These are phyloP conservation scores for Cacoxenus indagator DNA, from an alignment of 2,888 invertebrate genomes.

Conservation along the genomic window DNA sequence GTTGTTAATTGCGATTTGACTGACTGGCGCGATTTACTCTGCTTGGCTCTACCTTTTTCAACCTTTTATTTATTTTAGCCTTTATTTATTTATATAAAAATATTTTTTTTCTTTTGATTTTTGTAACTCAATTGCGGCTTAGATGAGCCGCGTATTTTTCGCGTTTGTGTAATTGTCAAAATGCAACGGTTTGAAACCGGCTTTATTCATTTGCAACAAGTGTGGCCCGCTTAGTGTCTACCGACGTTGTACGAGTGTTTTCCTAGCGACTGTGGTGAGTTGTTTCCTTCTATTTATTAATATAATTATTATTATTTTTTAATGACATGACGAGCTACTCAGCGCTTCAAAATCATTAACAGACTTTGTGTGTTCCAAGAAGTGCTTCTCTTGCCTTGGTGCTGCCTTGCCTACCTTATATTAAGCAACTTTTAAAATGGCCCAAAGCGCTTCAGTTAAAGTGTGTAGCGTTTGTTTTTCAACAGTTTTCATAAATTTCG, in stretches of 20 bases:
- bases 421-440: too few species aligned
- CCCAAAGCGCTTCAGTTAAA: too few species aligned
- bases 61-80: background rate
- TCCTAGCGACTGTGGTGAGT: background rate
- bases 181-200: too few species aligned
- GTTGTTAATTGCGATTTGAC: constrained; percentile 70
- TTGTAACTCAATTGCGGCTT: background rate
- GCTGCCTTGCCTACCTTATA: too few species aligned
- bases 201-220: background rate
- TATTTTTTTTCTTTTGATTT: background rate
- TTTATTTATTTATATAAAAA: background rate
- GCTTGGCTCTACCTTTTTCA: background rate
- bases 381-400: too few species aligned
- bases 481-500: too few species aligned
- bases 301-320: background rate
- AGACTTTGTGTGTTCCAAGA: too few species aligned
- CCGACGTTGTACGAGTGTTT: background rate
- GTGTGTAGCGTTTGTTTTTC: too few species aligned
- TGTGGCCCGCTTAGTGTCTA: background rate
- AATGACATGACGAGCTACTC: too few species aligned
- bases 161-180: too few species aligned
- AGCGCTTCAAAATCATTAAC: too few species aligned
- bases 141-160: too few species aligned
- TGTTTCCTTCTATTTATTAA: background rate
- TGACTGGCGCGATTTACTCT: constrained; percentile 29